These are phyloP conservation scores for Heliconius nattereri DNA, from an alignment of 1,140 invertebrate genomes.

Conservation along the genomic window DNA sequence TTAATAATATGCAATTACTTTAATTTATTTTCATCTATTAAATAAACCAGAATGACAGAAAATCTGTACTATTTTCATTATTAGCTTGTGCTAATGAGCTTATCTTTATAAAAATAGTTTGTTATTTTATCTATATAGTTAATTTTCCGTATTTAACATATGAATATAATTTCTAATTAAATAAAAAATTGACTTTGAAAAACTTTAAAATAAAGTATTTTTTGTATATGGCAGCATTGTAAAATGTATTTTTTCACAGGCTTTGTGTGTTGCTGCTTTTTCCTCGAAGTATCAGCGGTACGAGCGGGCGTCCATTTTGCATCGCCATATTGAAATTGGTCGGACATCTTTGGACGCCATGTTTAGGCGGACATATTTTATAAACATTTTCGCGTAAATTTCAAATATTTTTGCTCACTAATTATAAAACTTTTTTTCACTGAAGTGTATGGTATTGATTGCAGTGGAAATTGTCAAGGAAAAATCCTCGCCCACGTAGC, in stretches of 20 bases:
- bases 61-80: too few relatives aligned
- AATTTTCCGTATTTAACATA: not conserved
- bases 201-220: conserved; percentile 14
- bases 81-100: too few relatives aligned
- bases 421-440: conserved; percentile 79
- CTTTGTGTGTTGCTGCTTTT: conserved; percentile 52
- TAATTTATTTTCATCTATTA: too few relatives aligned
- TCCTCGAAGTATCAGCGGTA: conserved; percentile 57
- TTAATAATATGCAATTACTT: too few relatives aligned
- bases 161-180: not conserved
- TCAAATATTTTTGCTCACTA: conserved; percentile 79
- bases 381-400: conserved; percentile 82
- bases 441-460: conserved; percentile 67
- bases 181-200: not conserved
- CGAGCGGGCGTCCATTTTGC: conserved; percentile 79
- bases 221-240: conserved; percentile 51
- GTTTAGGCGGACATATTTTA: conserved; percentile 82
- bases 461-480: conserved; percentile 60
- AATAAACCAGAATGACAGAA: too few relatives aligned
- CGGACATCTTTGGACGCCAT: conserved; percentile 82
- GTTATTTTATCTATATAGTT: not conserved
- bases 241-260: conserved; percentile 43
- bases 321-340: conserved; percentile 82
- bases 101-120: too few relatives aligned
- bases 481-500: conserved; percentile 70